Conservation (phyloP, 2,797 vertebrate genomes). For the Sandelia bainsii region DNA sequence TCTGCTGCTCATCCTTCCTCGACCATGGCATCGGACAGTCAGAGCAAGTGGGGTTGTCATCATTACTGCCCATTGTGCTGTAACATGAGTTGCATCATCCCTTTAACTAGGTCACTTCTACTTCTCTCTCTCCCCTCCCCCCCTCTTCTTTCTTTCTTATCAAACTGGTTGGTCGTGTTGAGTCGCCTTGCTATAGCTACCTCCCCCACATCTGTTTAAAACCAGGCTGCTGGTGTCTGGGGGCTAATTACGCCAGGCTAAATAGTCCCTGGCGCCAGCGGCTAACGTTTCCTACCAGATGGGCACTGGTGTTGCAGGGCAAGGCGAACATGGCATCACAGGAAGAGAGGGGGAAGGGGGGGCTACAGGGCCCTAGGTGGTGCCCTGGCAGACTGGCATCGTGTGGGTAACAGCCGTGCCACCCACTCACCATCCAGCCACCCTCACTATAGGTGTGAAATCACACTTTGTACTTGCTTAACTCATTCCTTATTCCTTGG, state of each 20-base stretch:
- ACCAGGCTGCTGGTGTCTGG: slow-evolving; percentile 83
- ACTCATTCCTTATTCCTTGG: slow-evolving; percentile 61
- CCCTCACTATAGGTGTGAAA: slow-evolving; percentile 80
- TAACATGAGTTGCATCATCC: slow-evolving; percentile 83
- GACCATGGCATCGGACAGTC: slow-evolving; percentile 51
- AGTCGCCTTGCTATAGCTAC: slow-evolving; percentile 69
- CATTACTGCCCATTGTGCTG: slow-evolving; percentile 78
- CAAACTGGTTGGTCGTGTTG: slow-evolving; percentile 70
- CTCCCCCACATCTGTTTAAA: slow-evolving; percentile 86
- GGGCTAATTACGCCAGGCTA: slow-evolving; percentile 85
- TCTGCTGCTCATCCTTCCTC: slow-evolving; percentile 56
- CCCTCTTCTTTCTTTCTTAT: slow-evolving; percentile 62
- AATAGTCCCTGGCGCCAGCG: slow-evolving; percentile 82
- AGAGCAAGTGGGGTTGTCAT: slow-evolving; percentile 71
- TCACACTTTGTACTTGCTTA: slow-evolving; percentile 78
- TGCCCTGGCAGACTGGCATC: slow-evolving; percentile 80
- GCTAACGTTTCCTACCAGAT: slow-evolving; percentile 84
- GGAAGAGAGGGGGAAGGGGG: slow-evolving; percentile 53
- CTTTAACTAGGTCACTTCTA: slow-evolving; percentile 83
- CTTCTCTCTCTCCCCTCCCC: neutral
- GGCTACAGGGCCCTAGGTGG: slow-evolving; percentile 70
- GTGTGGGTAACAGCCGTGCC: slow-evolving; percentile 81
- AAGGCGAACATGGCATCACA: slow-evolving; percentile 76
- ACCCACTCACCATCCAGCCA: slow-evolving; percentile 79
- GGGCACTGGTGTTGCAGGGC: slow-evolving; percentile 81